Base-by-base conservation (phyloP, 1,140 invertebrate genomes). In the Drosophila kepulauana region DNA sequence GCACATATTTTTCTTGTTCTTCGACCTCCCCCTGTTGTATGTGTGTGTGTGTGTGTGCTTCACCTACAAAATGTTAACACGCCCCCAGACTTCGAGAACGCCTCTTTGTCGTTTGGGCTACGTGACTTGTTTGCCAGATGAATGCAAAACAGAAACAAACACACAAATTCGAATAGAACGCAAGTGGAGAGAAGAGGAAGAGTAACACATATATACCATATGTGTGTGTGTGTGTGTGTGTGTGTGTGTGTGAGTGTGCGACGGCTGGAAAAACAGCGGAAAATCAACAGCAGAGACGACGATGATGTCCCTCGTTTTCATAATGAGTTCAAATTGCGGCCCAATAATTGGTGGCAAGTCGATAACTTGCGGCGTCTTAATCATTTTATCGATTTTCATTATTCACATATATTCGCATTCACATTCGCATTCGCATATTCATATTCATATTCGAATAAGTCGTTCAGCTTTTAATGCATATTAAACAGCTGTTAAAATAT, bases 401-500 rank as follows among this genome's bases (percentile, higher is more conserved):
- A 62, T 43, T 16, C 30, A 25, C 5, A 49, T 8, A 10, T 25
- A 54, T 64, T 54, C 8, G 28, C 30, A 61, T 30, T 48, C n/a
- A 28, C 43, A 64, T 52, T 43, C 16, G 5, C 38, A 45, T 20
- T 3, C 2, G 0, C 41, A 59, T 25, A 54, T 64, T 54, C 8
- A 51, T 48, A 61, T 30, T 48, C n/a, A 38, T 54, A 64, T 52
- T 43, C 16, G n/a, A 38, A 45, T 71, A 67, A 45, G 45, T 74
- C 74, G 33, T 45, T 65, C 58, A 51, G 75, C 52, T 46, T 65
- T 86, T 79, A 82, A 87, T 86, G 82, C 72, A 86, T 86, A 82
- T 87, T 87, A 87, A 87, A 77, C 82, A 87, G 82, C 77, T 88
- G 82, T 77, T 64, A 79, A 78, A 87, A 88, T 87, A 71, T 79